phyloP scores from a whole-genome alignment of 2,888 invertebrate genomes.

The Thera britannica region DNA sequence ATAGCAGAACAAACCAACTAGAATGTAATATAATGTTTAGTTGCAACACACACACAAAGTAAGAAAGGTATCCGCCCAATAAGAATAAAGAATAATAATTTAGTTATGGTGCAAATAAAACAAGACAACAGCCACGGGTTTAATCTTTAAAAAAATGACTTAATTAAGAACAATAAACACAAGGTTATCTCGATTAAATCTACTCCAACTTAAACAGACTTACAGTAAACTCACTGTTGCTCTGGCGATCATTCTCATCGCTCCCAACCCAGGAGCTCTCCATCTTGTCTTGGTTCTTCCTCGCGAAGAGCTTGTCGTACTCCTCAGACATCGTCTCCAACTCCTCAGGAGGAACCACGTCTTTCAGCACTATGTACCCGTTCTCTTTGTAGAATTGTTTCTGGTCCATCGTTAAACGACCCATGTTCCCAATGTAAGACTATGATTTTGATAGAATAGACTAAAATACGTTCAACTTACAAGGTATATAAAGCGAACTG shows the following conservation, averaged over 20 bases:
- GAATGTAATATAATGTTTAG: too few relatives aligned
- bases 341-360: conserved; percentile 70
- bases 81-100: too few relatives aligned
- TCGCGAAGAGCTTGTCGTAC: conserved; percentile 80
- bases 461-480: background rate
- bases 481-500: background rate
- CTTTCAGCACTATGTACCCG: conserved; percentile 80
- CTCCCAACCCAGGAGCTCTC: conserved; percentile 84
- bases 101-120: too few relatives aligned
- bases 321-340: conserved; percentile 72
- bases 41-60: too few relatives aligned
- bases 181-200: too few relatives aligned
- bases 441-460: background rate
- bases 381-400: conserved; percentile 79
- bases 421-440: conserved; percentile 43
- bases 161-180: too few relatives aligned
- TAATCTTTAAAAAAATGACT: too few relatives aligned
- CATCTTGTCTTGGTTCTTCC: conserved; percentile 75
- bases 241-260: conserved; percentile 61
- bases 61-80: too few relatives aligned
- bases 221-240: conserved; percentile 57
- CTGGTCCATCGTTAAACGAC: conserved; percentile 70
- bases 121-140: too few relatives aligned
- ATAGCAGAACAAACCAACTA: background rate
- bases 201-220: conserved; percentile 24